Base-by-base conservation (phyloP, 2,113 vertebrate genomes). In the Gavia stellata region DNA sequence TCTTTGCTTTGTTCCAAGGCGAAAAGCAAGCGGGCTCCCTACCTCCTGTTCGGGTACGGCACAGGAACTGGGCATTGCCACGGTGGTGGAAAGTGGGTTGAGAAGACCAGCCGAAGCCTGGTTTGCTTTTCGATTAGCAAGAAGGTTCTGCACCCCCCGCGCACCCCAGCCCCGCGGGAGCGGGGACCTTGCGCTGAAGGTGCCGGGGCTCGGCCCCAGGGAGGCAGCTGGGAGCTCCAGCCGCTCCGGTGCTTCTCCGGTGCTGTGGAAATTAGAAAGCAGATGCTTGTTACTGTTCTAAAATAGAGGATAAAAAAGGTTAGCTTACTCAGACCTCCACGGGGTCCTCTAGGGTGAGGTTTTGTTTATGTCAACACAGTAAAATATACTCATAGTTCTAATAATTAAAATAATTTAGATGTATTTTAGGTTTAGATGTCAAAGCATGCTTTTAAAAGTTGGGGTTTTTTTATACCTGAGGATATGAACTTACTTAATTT, bases 1-100 rank as follows among this genome's bases (percentile, higher is more conserved):
- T 58, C 33, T 49, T 63, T 8, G 5, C 3, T 26, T 61, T 80
- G 34, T 26, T 3, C 21, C n/a, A 17, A 17, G 17, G 40, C 68
- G 12, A 44, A 44, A 55, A 36, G 18, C 10, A 24, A 16, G 31
- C 1, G 1, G 23, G 31, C 2, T 56, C 33, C 49, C 49, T 24
- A 3, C 17, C 61, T 62, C 14, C 53, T 18, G 21, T 19, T 20
- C 1, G 9, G 15, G 45, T 33, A 12, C 1, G 0, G 53, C 47
- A 7, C 18, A 21, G 77, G n/a, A 61, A 9, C 0, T 1, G 55
- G 24, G 36, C 36, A 5, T 10, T 44, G 16, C 42, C 4, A 1
- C 2, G 1, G 10, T 2, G 49, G 7, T 65, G 65, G 17, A 3
- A 33, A 21, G 45, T 9, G 42, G 28, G 20, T 18, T 26, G 42